Percentiles rank a stretch among this genome's conserved stretches.
phyloP scores from a whole-genome alignment of 2,797 vertebrate genomes.

The Hippocampus kuda region DNA sequence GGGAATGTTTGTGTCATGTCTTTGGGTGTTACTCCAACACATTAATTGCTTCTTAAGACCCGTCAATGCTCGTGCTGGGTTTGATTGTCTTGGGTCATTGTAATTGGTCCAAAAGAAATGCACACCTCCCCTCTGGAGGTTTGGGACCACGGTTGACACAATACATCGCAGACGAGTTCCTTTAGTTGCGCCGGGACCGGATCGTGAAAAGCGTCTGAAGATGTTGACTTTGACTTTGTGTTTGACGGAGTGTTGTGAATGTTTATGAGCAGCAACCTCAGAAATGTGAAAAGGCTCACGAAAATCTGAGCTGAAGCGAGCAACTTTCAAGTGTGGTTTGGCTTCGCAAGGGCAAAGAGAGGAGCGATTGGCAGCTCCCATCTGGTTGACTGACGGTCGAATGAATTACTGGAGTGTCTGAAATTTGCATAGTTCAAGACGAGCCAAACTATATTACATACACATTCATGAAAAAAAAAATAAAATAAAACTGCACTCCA shows the following conservation, averaged over 20 bases:
- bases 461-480: no score
- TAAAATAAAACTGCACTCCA: no score
- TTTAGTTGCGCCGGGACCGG: constrained; percentile 8
- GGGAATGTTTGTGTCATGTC: background rate
- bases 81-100: constrained; percentile 38
- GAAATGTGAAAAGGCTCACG: no score
- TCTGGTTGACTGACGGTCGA: no score
- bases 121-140: constrained; percentile 25
- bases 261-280: constrained; percentile 1
- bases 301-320: background rate
- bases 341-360: constrained; percentile 8
- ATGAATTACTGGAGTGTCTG: no score
- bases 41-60: constrained; percentile 49
- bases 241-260: background rate
- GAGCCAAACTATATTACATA: no score
- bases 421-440: no score
- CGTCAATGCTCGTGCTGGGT: constrained; percentile 25
- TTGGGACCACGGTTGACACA: constrained; percentile 12
- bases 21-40: constrained; percentile 8
- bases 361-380: no score
- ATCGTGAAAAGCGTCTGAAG: background rate
- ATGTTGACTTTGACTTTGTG: background rate
- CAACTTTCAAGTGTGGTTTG: background rate
- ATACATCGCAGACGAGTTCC: constrained; percentile 25
- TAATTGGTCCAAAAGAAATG: constrained; percentile 43